Evolutionary conservation across 2,797 vertebrate genomes (phyloP).

Genomic region (Muscicapa striata): DNA sequence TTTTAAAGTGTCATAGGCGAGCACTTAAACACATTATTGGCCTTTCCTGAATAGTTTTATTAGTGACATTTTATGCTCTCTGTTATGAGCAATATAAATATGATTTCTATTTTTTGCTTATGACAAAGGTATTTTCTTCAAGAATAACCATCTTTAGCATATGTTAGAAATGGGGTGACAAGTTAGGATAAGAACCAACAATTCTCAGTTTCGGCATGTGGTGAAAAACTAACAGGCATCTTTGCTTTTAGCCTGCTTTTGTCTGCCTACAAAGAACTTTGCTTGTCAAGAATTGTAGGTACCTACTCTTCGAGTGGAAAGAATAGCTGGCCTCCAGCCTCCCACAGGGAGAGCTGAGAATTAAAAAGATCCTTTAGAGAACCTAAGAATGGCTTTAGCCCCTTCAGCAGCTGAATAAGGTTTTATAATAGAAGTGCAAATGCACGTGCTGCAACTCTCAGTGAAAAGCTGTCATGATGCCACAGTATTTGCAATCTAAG

Average conservation of each 20-base stretch:
- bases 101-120: not conserved
- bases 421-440: constrained; percentile 19
- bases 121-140: not conserved
- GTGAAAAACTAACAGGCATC: not conserved
- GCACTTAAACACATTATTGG: not conserved
- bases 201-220: not conserved
- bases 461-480: constrained; percentile 24
- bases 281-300: constrained; percentile 32
- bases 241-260: constrained; percentile 35
- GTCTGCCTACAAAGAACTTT: constrained; percentile 18
- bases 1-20: not conserved
- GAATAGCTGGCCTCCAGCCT: constrained; percentile 29
- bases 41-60: not conserved
- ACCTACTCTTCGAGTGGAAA: not conserved
- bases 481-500: not conserved
- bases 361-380: constrained; percentile 32
- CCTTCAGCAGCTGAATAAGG: constrained; percentile 1
- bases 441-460: not conserved
- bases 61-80: not conserved
- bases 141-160: not conserved
- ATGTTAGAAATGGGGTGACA: not conserved
- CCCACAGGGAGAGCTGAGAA: constrained; percentile 30
- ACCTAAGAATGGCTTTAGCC: constrained; percentile 25
- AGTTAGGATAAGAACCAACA: not conserved
- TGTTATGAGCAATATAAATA: not conserved